Conservation (phyloP, 2,113 vertebrate genomes). For the Anser cygnoides region DNA sequence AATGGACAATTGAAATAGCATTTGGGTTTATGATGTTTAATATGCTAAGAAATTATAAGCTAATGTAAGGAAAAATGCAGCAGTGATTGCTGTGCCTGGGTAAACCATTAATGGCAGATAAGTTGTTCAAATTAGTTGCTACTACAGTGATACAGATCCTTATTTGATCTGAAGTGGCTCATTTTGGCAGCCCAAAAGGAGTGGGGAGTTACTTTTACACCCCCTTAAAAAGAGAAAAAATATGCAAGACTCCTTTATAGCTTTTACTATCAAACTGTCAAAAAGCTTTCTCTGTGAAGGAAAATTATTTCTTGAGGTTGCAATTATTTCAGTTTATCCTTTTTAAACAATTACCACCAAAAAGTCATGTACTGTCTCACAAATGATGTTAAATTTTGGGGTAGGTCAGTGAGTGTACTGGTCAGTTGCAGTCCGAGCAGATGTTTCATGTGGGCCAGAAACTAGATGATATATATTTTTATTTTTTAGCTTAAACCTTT, state of each 20-base stretch:
- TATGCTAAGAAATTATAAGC: neutral
- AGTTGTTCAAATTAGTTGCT: neutral
- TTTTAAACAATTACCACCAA: neutral
- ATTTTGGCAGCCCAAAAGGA: neutral
- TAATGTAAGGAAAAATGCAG: neutral
- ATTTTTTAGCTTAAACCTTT: neutral
- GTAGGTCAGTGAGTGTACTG: neutral
- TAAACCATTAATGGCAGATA: neutral
- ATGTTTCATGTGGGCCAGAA: neutral
- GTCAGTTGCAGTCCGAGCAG: neutral
- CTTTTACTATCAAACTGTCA: neutral
- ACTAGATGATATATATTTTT: neutral
- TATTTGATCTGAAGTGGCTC: neutral
- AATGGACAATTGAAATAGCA: neutral
- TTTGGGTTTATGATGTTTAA: neutral
- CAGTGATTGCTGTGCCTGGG: neutral
- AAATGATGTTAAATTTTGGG: neutral
- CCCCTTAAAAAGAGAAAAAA: neutral
- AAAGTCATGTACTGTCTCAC: neutral
- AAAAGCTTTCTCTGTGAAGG: neutral
- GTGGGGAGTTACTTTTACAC: neutral
- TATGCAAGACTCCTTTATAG: neutral
- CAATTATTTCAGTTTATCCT: neutral
- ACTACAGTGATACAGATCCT: neutral
- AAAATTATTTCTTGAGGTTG: neutral